Evolutionary conservation across 23 tunicate genomes (phyloP), one percentile per base, ranked within the genome.

Genomic region (Corella eumyota): DNA sequence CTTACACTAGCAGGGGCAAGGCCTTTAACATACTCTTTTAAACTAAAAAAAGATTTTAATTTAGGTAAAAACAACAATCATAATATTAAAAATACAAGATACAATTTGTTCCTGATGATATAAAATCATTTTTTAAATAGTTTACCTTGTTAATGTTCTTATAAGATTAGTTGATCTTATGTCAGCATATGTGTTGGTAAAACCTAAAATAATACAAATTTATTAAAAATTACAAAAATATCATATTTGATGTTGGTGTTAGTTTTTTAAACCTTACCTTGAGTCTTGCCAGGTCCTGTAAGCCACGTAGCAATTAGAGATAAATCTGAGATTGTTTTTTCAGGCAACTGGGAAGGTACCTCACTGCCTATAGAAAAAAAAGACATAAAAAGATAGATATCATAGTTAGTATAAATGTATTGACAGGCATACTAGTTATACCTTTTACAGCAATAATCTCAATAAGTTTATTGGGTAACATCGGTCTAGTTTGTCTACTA

Each of bases 221-320:
- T 13, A 2, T 17, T 27, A 59, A n/a, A 59, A 59, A 23, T 21
- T 0, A 54, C 13, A 13, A 0, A n/a, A 54, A 22, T 0, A 54
- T 54, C 48, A 40, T 15, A 54, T n/a, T 19, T 0, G 13, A 54
- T 21, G 29, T 9, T 59, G 40, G 15, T 17, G 26, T 66, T 17
- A 47, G 51, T 51, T 50, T 31, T 21, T 15, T n/a, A 51, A 7
- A 51, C 20, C 57, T 31, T 26, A 74, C 80, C 50, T 54, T 56
- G 49, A 30, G 82, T 65, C 19, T 75, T 66, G 21, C 82, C 82
- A 6, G 82, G 72, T 17, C 75, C 66, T 47, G 68, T n/a, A n/a
- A 88, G 56, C 96, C 96, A 88, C 29, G 46, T 19, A 1, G 96
- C 88, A 40, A 88, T 88, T 25, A 44, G 64, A 11, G 77, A 57